phyloP scores from a whole-genome alignment of 2,113 vertebrate species.

The Colius striatus region DNA sequence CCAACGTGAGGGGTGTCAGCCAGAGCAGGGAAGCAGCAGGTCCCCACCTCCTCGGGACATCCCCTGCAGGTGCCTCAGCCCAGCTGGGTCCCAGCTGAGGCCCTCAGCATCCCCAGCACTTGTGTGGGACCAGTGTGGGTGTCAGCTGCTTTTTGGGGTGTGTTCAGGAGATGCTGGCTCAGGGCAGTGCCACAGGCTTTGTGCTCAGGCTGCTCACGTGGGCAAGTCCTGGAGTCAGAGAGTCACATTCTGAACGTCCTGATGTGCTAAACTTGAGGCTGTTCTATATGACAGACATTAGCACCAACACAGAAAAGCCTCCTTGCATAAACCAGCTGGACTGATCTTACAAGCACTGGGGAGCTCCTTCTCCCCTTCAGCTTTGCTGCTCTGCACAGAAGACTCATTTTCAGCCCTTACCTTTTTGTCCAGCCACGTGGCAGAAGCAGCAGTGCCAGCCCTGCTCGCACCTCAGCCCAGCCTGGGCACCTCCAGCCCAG shows the following conservation, averaged over 20 bases:
- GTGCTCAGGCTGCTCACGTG: rapidly evolving
- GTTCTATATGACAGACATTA: neutral
- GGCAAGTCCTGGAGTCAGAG: neutral
- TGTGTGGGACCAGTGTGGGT: neutral
- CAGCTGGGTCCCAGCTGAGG: neutral
- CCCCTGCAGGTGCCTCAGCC: neutral
- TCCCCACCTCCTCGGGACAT: neutral
- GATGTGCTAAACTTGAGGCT: neutral
- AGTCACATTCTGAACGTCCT: neutral
- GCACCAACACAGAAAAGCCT: neutral
- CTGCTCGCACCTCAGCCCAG: neutral
- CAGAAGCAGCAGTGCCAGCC: neutral
- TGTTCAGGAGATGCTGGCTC: neutral
- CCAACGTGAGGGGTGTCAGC: neutral
- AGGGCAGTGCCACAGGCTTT: neutral
- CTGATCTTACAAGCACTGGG: neutral
- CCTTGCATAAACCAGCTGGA: neutral
- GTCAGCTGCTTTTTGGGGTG: neutral
- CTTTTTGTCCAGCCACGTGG: neutral
- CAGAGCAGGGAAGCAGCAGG: neutral
- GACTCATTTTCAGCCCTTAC: neutral
- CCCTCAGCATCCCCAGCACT: rapidly evolving
- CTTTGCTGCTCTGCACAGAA: neutral
- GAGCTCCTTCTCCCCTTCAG: neutral
- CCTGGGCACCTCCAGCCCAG: rapidly evolving